Conservation (phyloP, 2,113 vertebrate genomes). For the Microcebus jonahi region DNA sequence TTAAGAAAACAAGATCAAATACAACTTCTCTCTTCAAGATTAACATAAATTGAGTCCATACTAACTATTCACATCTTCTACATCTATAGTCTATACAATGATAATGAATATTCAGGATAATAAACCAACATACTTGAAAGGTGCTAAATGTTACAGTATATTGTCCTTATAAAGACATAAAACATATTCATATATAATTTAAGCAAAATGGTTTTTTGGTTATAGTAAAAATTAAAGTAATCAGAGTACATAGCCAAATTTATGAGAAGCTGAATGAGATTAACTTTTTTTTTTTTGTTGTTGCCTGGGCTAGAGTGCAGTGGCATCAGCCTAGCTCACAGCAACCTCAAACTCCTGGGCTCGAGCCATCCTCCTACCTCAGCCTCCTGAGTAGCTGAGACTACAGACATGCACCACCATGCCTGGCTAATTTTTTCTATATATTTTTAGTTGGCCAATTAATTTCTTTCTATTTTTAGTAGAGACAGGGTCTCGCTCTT, state of each 20-base stretch:
- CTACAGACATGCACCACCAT: no score
- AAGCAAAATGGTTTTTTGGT: slow-evolving; percentile 28
- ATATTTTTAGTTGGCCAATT: no score
- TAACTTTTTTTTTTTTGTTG: background rate
- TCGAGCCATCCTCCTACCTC: no score
- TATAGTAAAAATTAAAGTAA: slow-evolving; percentile 44
- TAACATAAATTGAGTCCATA: background rate
- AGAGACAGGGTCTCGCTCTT: no score
- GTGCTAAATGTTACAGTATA: background rate
- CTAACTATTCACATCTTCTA: background rate
- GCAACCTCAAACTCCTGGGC: no score
- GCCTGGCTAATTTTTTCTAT: no score
- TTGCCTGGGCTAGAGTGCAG: no score
- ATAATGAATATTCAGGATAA: slow-evolving; percentile 27
- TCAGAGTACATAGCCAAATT: background rate
- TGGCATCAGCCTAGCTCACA: no score
- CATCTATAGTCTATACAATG: background rate
- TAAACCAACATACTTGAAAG: background rate
- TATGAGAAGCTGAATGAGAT: slow-evolving; percentile 2
- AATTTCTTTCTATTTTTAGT: no score
- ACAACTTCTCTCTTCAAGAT: background rate
- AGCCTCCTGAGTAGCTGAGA: no score
- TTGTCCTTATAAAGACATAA: slow-evolving; percentile 8
- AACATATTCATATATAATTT: slow-evolving; percentile 24
- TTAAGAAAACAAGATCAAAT: slow-evolving; percentile 28